A percentile compares a stretch with the other conserved stretches of the same genome.
These are phyloP conservation scores for Myotis brandtii DNA, from an alignment of 2,113 vertebrate species.

Conservation along the genomic window DNA sequence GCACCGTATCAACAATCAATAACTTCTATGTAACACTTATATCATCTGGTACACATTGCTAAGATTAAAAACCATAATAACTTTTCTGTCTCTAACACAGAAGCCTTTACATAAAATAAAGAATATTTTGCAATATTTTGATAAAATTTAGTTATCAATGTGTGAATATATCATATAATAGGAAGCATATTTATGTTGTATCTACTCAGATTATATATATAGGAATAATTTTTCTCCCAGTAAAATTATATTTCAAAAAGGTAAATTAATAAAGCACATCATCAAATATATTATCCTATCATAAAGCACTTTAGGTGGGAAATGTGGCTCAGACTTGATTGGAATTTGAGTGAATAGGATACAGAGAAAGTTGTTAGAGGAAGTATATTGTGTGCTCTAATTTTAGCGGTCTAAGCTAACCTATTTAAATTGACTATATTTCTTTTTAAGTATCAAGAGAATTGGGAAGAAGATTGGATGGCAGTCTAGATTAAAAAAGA, in stretches of 20 bases:
- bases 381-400: not conserved
- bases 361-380: not conserved
- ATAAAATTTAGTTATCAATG: not conserved
- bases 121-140: not conserved
- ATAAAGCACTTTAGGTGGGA: not conserved
- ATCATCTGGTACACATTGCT: not conserved
- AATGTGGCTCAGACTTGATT: not conserved
- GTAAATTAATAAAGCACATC: not conserved
- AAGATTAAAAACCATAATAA: not conserved
- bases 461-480: not conserved
- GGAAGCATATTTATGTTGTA: not conserved
- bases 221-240: not conserved
- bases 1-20: not conserved
- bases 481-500: not conserved
- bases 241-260: not conserved
- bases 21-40: not conserved
- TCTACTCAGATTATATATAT: not conserved
- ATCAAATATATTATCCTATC: not conserved
- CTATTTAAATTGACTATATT: not conserved
- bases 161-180: not conserved
- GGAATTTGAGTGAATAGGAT: not conserved
- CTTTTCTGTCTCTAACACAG: not conserved
- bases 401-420: not conserved
- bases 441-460: not conserved
- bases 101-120: not conserved